phyloP scores from a whole-genome alignment of 1,140 invertebrate species.

The Caerostris extrusa region DNA sequence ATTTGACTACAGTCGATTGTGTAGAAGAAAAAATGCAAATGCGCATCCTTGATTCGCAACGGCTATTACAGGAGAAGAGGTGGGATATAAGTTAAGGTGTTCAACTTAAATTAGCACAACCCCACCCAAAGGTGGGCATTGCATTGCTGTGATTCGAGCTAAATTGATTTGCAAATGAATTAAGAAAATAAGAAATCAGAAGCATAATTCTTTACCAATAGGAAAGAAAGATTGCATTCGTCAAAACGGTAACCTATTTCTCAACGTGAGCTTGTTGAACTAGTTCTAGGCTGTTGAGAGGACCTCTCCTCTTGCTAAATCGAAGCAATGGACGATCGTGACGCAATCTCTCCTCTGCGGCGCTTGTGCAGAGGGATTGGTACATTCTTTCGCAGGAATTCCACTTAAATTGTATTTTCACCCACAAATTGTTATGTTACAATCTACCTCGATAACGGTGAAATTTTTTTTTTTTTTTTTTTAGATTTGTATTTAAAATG shows the following conservation, averaged over 20 bases:
- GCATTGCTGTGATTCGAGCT: constrained; percentile 15
- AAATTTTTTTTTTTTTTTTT: no score
- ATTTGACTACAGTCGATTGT: no score
- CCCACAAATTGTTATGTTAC: no score
- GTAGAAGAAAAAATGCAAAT: no score
- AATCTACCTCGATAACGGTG: no score
- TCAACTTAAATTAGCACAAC: neutral
- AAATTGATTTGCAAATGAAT: constrained; percentile 34
- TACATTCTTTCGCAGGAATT: no score
- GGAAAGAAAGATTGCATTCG: constrained; percentile 39
- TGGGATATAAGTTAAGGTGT: neutral
- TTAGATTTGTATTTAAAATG: no score
- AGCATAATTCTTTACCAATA: constrained; percentile 28
- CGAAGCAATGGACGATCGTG: neutral
- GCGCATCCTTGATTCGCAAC: no score
- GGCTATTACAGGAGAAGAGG: neutral
- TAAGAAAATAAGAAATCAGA: constrained; percentile 10
- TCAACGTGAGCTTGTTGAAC: constrained; percentile 13
- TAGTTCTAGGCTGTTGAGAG: constrained; percentile 28
- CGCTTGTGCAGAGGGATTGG: neutral
- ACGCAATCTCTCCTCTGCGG: neutral
- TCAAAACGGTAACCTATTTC: constrained; percentile 32
- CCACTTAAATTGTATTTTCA: no score
- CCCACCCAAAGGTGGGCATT: constrained; percentile 58
- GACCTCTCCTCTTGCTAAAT: constrained; percentile 11